Percentiles rank a stretch among this genome's conserved stretches.
phyloP scores from a whole-genome alignment of 2,888 invertebrate genomes.

The Leucophenga maculata region DNA sequence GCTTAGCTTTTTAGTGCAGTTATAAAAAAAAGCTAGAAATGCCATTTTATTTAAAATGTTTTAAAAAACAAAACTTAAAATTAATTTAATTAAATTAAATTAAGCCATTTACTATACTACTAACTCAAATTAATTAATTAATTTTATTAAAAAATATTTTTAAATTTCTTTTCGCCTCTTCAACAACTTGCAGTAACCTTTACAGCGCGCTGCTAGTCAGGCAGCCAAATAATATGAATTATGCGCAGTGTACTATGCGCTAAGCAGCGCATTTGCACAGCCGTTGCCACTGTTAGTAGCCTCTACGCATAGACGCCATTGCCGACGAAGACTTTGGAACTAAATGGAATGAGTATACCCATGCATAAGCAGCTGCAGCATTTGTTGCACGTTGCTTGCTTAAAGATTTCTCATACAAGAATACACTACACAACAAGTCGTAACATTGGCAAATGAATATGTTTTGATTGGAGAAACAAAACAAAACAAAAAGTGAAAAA shows the following conservation, averaged over 20 bases:
- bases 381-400: too few relatives aligned
- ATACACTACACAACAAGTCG: too few relatives aligned
- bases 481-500: not conserved
- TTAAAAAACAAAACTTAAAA: slow-evolving; percentile 1
- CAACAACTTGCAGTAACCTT: slow-evolving; percentile 63
- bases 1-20: not conserved
- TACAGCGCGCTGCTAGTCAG: slow-evolving; percentile 66
- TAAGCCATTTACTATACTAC: not conserved
- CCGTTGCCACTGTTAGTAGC: slow-evolving; percentile 43
- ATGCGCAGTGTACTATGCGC: slow-evolving; percentile 31
- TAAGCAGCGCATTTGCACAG: slow-evolving; percentile 19
- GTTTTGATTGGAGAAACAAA: not conserved
- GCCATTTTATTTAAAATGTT: slow-evolving; percentile 36
- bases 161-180: slow-evolving; percentile 4
- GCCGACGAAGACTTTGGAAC: slow-evolving; percentile 29
- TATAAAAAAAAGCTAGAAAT: slow-evolving; percentile 23
- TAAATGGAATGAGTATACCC: too few relatives aligned
- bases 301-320: slow-evolving; percentile 38
- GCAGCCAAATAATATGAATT: slow-evolving; percentile 62
- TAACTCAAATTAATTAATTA: not conserved
- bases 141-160: slow-evolving; percentile 1
- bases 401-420: too few relatives aligned
- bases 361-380: too few relatives aligned
- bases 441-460: too few relatives aligned
- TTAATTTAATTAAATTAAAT: slow-evolving; percentile 28